Evolutionary conservation across 2,888 invertebrate species (phyloP).

Genomic region (Melikaiella ostensackeni): DNA sequence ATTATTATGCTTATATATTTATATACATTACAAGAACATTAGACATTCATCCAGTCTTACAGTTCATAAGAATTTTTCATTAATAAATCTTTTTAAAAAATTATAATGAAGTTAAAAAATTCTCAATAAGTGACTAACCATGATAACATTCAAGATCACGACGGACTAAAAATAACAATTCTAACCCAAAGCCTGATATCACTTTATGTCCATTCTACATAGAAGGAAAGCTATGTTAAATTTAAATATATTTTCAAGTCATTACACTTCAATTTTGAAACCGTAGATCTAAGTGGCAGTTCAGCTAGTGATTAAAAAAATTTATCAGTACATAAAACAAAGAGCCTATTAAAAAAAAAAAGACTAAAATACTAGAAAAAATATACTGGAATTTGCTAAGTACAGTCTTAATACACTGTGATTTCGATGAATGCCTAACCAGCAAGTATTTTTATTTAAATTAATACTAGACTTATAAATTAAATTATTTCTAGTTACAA

Average conservation of each 20-base stretch:
- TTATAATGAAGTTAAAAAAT: conserved; percentile 2
- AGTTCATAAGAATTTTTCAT: not conserved
- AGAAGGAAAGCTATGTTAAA: conserved; percentile 6
- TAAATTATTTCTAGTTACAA: too few species aligned
- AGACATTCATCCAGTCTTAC: not conserved
- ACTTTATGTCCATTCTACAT: conserved; percentile 1
- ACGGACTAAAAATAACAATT: not conserved
- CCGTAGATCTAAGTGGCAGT: not conserved
- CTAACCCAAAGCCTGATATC: conserved; percentile 12
- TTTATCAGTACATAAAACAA: too few species aligned
- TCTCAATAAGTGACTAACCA: not conserved
- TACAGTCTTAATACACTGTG: not conserved
- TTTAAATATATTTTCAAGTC: conserved; percentile 13
- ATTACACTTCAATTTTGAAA: not conserved
- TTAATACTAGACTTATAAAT: not conserved
- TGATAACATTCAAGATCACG: conserved; percentile 10
- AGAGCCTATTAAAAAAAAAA: too few species aligned
- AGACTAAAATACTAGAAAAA: not conserved
- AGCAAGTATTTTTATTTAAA: not conserved
- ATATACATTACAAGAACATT: not conserved
- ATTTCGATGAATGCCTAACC: not conserved
- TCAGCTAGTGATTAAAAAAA: not conserved
- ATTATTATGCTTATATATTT: not conserved
- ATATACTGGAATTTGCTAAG: not conserved
- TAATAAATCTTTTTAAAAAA: not conserved